Evolutionary conservation across 2,888 invertebrate species (phyloP), one percentile per base, ranked within the genome.

Genomic region (Drymonia ruficornis): DNA sequence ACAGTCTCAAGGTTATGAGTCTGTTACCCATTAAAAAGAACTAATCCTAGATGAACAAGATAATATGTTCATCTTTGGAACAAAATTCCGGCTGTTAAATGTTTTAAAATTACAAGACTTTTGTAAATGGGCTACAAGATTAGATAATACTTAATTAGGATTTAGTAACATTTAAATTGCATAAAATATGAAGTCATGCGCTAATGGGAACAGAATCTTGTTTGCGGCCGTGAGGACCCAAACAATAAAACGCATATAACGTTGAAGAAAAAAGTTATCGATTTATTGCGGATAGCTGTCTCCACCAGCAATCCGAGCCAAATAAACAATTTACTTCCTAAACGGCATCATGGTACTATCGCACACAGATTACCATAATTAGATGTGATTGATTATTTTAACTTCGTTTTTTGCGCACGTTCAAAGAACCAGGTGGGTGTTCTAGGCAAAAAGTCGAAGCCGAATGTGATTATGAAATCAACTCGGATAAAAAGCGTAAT

Each of bases 1-100:
- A 69, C 62, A 66, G 80, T 81, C 79, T 81, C 83, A 85, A 87
- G 86, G 84, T 70, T 70, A 66, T 50, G 56, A 56, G 55, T 59
- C 56, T 52, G 54, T 58, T 53, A 67, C 61, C 71, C 67, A 65
- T 64, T 72, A 56, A 71, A 71, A 66, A 52, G 56, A 54, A 60
- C 59, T 62, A 52, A 63, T 58, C 57, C 49, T 54, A 53, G 52
- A 47, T 51, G 34, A 53, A 45, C 19, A 47, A 50, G 34, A 47
- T 47, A 53, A 53, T 34, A 34, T 47, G 8, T 47, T 47, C 18
- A 31, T 28, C 0, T 46, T 46, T 16, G 29, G 46, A 16, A 19
- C 23, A 28, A 15, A 29, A 23, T 23, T n/a, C 5, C 23, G 3
- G 3, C 23, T n/a, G 13, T 43, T 43, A 23, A 18, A 18, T 6